A percentile compares a stretch with the other conserved stretches of the same genome.
Conservation (phyloP, 2,113 vertebrate species). For the Lasiurus borealis region DNA sequence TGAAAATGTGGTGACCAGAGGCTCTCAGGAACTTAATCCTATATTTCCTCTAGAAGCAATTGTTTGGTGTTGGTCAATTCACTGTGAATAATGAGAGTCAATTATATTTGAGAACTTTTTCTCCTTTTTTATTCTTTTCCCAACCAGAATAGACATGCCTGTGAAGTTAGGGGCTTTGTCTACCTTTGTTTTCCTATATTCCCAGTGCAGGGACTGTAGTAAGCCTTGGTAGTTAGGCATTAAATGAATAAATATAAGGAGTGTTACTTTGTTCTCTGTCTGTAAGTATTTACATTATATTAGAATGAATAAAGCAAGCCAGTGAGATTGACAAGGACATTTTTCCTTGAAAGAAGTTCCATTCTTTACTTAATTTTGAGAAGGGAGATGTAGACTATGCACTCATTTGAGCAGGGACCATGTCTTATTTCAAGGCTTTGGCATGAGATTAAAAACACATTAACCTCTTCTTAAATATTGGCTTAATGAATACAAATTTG, state of each 20-base stretch:
- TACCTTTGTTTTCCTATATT: background rate
- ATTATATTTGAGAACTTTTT: background rate
- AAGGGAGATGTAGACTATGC: background rate
- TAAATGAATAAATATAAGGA: background rate
- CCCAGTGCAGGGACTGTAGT: background rate
- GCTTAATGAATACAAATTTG: background rate
- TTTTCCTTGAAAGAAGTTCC: background rate
- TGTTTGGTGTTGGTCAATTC: background rate
- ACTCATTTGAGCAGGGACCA: background rate
- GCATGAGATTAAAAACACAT: background rate
- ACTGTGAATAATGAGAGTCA: background rate
- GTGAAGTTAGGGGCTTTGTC: background rate
- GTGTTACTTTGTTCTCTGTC: background rate
- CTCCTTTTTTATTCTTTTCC: background rate
- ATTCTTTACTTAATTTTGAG: background rate
- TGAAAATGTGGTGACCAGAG: background rate
- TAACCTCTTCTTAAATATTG: background rate
- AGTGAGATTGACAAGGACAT: background rate
- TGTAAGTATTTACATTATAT: background rate
- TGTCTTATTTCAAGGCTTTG: background rate
- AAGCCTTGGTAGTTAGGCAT: background rate
- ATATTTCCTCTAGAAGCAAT: background rate
- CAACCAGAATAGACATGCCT: background rate
- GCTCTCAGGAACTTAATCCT: background rate
- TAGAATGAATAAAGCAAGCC: background rate